Evolutionary conservation across 1,140 invertebrate genomes (phyloP), one percentile per base, ranked within the genome.

Genomic region (Palaemon carinicauda): DNA sequence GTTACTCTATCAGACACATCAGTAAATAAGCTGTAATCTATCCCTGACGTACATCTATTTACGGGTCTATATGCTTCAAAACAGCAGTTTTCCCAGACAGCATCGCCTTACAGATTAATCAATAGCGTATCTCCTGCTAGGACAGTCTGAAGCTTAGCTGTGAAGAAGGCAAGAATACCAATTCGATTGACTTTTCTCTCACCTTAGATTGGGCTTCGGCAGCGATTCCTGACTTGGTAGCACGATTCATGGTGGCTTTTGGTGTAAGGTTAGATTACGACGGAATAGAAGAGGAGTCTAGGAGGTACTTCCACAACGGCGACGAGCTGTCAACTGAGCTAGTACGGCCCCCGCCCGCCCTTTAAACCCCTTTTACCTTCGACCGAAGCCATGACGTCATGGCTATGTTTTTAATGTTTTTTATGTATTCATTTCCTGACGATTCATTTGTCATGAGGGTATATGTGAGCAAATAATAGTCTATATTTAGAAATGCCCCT

Each of bases 151-250:
- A 41, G 41, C 41, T 41, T 41, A 41, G 41, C 41, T 9, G 41
- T 12, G 12, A 12, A 5, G 7, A 41, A 4, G 7, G 41, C 41
- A 3, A 12, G 12, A 9, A 41, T 12, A 41, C 12, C 33, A n/a
- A n/a, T 27, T 27, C 24, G 19, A 3, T 4, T 19, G 15, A 52
- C 29, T 27, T n/a, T n/a, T 80, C 51, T 92, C 93, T 94, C 92
- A 98, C 97, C 94, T 97, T 98, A 91, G 95, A 94, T 92, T 98
- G 96, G 51, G 97, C 96, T 91, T 98, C 97, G 52, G 96, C 96
- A 87, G 97, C 97, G 92, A 97, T 97, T 94, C 97, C 97, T 91
- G 96, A 97, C 92, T 98, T 98, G 54, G 96, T 93, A 90, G 97
- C 97, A 92, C 97, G 93, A 93, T 97, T 96, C 87, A 88, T 88